Conservation (phyloP, 1,140 invertebrate species). For the Triops cancriformis region DNA sequence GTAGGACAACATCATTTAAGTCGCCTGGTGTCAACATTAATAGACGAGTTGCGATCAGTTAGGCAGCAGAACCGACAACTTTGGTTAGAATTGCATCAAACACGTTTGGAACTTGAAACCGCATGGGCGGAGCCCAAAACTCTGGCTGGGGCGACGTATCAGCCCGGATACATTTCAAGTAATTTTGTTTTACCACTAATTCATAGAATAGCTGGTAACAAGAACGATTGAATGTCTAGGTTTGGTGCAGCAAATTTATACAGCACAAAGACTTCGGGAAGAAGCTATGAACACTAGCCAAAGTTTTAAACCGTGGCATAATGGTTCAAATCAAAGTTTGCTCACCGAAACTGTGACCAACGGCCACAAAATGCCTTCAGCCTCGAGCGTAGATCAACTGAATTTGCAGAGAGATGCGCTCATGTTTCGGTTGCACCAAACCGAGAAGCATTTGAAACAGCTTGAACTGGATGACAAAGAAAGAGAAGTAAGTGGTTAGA, state of each 20-base stretch:
- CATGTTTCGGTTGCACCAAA: not conserved
- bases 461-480: not conserved
- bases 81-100: not conserved
- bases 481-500: not conserved
- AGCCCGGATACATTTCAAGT: conserved; percentile 1
- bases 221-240: not conserved
- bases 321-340: not conserved
- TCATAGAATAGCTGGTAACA: not conserved
- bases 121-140: not conserved
- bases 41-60: not conserved
- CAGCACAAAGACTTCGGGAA: not conserved
- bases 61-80: not conserved
- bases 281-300: not conserved
- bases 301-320: not conserved
- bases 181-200: not conserved
- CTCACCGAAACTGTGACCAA: not conserved
- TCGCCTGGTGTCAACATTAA: not conserved
- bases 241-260: not conserved
- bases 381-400: not conserved
- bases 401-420: not conserved
- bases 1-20: not conserved
- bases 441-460: not conserved
- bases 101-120: not conserved
- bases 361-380: not conserved
- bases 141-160: not conserved